Conservation (phyloP, 2,113 vertebrate species). For the Indicator indicator region DNA sequence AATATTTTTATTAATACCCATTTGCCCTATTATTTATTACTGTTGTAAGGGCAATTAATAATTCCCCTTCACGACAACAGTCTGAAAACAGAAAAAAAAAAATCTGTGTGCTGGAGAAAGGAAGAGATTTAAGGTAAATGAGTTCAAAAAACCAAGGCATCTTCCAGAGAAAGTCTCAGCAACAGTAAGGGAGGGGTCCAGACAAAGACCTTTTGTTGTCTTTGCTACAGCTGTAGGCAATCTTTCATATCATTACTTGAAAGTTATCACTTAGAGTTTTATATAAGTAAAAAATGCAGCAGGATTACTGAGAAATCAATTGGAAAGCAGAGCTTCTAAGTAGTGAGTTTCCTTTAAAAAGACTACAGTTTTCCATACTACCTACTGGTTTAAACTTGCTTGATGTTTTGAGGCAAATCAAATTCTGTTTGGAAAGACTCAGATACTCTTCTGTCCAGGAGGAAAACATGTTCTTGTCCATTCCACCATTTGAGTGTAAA, state of each 20-base stretch:
- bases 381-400: neutral
- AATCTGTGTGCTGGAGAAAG: neutral
- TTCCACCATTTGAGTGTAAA: neutral
- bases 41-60: too few species aligned
- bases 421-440: neutral
- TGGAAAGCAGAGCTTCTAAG: neutral
- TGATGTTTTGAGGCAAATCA: neutral
- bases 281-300: constrained; percentile 3
- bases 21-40: too few species aligned
- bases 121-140: neutral
- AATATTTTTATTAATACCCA: too few species aligned
- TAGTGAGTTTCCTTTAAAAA: neutral
- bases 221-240: neutral
- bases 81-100: constrained; percentile 14
- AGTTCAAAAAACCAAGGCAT: neutral
- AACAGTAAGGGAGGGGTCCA: neutral
- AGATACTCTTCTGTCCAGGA: neutral
- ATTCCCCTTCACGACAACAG: too few species aligned
- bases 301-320: neutral
- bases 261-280: neutral
- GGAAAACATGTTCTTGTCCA: neutral
- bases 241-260: neutral
- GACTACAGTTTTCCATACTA: neutral
- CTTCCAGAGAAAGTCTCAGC: neutral
- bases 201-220: neutral